Evolutionary conservation across 35 echinoderm and acorn worm species (phyloP), one percentile per base, ranked within the genome.

Genomic region (Acanthaster planci): DNA sequence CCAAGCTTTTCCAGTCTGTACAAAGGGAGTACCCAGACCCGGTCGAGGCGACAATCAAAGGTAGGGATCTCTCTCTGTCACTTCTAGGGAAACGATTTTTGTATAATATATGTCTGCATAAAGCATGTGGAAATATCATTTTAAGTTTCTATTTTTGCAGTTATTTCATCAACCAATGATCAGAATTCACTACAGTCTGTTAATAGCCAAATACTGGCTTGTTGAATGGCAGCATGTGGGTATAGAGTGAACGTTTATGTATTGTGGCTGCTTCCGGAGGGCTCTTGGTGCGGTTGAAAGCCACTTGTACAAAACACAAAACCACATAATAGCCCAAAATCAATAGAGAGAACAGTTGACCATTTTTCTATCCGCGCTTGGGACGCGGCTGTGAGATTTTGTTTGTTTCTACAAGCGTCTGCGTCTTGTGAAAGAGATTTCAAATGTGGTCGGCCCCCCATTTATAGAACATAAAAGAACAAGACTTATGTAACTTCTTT

Each of bases 1-100:
- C 55, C 77, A 52, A 80, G 50, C 81, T 93, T 55, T 93, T 93
- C 80, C 39, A 88, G 79, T 84, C 79, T 31, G 91, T 93, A 31
- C 80, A 87, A 78, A 88, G 76, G 37, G 91, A 93, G 77, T 82
- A 78, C 37, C 77, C 60, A 37, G 52, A 72, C 21, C 91, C 91
- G 8, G 80, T 88, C 32, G 76, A 88, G 15, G 81, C 91, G 8
- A 37, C 50, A 36, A 68, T 93, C 16, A 82, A 93, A 88, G 91
- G 91, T 93, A 88, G 59, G 91, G 35, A 53, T 76, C 42, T 4
- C 4, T 47, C 42, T 47, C 42, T 47, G 42, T 47, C 42, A 47
- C 12, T 47, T 6, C 12, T 47, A n/a, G n/a, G n/a, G n/a, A n/a
- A n/a, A n/a, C n/a, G n/a, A n/a, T n/a, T n/a, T n/a, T n/a, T n/a